phyloP scores from a whole-genome alignment of 2,113 vertebrate genomes.

The Ascaphus truei region DNA sequence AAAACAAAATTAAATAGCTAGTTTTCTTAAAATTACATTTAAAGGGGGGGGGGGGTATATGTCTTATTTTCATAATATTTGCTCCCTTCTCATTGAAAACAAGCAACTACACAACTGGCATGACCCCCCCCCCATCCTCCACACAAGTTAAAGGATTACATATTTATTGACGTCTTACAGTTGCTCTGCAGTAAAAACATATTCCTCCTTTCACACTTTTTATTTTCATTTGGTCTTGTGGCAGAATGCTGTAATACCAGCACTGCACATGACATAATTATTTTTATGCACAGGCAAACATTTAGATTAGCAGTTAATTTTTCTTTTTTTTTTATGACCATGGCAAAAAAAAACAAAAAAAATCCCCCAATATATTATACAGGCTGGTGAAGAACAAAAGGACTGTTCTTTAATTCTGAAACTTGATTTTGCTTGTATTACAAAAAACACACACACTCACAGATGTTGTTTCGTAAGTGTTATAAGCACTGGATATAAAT shows the following conservation, averaged over 20 bases:
- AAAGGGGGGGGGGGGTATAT: no score
- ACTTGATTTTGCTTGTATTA: constrained; percentile 94
- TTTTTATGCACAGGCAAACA: constrained; percentile 78
- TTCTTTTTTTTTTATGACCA: constrained; percentile 82
- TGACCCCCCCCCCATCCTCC: no score
- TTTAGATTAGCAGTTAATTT: constrained; percentile 78
- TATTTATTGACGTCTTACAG: constrained; percentile 77
- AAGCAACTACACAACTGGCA: no score
- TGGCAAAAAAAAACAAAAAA: constrained; percentile 76
- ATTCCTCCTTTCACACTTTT: constrained; percentile 45
- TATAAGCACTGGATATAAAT: constrained; percentile 99
- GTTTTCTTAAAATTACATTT: no score
- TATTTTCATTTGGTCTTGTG: constrained; percentile 54
- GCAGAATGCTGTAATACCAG: constrained; percentile 64
- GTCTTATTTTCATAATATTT: no score
- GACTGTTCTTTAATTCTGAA: constrained; percentile 91
- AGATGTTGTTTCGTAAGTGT: constrained; percentile 96
- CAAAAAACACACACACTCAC: constrained; percentile 72
- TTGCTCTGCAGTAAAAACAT: constrained; percentile 61
- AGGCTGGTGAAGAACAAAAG: constrained; percentile 84
- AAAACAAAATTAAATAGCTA: no score
- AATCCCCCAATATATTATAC: constrained; percentile 35
- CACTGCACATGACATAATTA: constrained; percentile 68
- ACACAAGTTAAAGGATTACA: no score
- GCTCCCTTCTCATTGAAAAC: no score